A percentile compares a stretch with the other conserved stretches of the same genome.
These are phyloP conservation scores for Podarcis raffonei DNA, from an alignment of 2,113 vertebrate species.

Conservation along the genomic window DNA sequence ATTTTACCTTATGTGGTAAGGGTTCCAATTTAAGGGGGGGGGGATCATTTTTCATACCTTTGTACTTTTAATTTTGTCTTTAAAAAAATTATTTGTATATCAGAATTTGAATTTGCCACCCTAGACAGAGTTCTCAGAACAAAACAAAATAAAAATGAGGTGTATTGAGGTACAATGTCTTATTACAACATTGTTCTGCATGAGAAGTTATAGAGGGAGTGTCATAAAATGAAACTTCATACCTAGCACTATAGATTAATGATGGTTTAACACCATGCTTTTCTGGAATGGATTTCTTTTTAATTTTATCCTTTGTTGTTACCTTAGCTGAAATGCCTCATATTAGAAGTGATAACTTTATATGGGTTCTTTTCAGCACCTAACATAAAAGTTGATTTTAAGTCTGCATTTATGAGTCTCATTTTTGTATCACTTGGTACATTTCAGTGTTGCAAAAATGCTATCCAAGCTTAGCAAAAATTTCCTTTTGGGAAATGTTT, in stretches of 20 bases:
- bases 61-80: too few relatives aligned
- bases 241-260: neutral
- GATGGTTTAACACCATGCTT: neutral
- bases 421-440: neutral
- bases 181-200: neutral
- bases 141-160: neutral
- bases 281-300: neutral
- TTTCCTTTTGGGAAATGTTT: neutral
- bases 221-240: conserved; percentile 2
- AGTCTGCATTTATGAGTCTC: conserved; percentile 4
- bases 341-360: conserved; percentile 5
- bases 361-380: neutral
- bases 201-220: neutral
- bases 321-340: conserved; percentile 12
- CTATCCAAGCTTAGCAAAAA: neutral
- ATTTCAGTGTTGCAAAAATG: too few relatives aligned
- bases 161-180: neutral
- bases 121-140: neutral
- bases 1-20: neutral
- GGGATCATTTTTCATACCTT: too few relatives aligned
- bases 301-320: conserved; percentile 4
- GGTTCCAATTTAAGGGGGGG: neutral
- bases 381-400: conserved; percentile 16
- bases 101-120: neutral
- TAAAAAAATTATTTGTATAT: too few relatives aligned